Evolutionary conservation across 2,888 invertebrate species (phyloP), one percentile per base, ranked within the genome.

Genomic region (Agrochola circellaris): DNA sequence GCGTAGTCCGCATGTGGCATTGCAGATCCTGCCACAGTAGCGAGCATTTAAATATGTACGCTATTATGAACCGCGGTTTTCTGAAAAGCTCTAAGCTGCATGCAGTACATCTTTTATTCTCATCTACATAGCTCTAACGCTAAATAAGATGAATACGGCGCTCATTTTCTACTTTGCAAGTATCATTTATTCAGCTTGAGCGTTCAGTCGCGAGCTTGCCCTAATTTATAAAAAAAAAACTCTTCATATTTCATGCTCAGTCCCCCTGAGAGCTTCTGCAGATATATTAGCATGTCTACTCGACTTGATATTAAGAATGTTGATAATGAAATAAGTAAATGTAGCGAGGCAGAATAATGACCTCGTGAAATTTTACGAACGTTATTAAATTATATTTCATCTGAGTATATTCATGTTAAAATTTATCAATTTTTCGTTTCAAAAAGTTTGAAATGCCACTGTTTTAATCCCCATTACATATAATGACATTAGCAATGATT

Each of bases 161-260:
- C 58, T 60, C 70, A 87, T 86, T 83, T 78, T 79, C 68, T 42
- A 70, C 73, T 86, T 84, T 77, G 60, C 77, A 83, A 79, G 74
- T 79, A 86, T 86, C 81, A 79, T 79, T 88, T 85, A 87, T 86
- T 83, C 78, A 81, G 81, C 73, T 45, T 45, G 61, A 69, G 72
- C 68, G 74, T 86, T 75, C 78, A 79, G 70, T 75, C 69, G 62
- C 74, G 69, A 72, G 87, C 65, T 77, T 64, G 48, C 72, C 77
- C 72, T 86, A 88, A 87, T 87, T 87, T 87, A 87, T 86, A 73
- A 9, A 79, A 79, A 79, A 79, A 84, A 83, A 86, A 79, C 84
- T 74, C 60, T 73, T 76, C 73, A 86, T 84, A 75, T 81, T 86
- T 88, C 75, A 81, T 72, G 64, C 70, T 15, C 30, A 8, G 77